A percentile compares a stretch with the other conserved stretches of the same genome.
Conservation (phyloP, 1,140 invertebrate genomes). For the Dermatophagoides farinae region DNA sequence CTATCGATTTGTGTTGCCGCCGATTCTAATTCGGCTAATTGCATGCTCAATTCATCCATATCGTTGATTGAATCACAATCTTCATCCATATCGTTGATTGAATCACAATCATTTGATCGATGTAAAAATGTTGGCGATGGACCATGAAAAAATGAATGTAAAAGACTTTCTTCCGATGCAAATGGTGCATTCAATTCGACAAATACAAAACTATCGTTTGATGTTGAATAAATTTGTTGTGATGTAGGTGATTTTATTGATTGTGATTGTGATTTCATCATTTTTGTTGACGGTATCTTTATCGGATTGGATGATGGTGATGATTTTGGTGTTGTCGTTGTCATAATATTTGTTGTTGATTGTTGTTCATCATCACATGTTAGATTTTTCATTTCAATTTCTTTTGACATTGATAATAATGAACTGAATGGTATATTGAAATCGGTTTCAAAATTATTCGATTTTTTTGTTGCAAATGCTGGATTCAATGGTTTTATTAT, state of each 20-base stretch:
- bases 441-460: background rate
- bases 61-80: background rate
- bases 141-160: conserved; percentile 12
- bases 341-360: background rate
- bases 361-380: no score
- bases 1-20: conserved; percentile 11
- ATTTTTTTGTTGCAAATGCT: conserved; percentile 1
- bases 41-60: conserved; percentile 1
- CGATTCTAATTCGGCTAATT: conserved; percentile 13
- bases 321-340: background rate
- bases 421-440: background rate
- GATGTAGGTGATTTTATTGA: background rate
- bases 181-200: conserved; percentile 16
- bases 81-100: conserved; percentile 4
- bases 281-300: background rate
- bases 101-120: background rate
- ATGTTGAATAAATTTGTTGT: conserved; percentile 10
- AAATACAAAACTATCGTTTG: conserved; percentile 15
- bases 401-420: background rate
- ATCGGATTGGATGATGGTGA: background rate
- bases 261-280: background rate
- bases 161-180: conserved; percentile 11
- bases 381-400: no score
- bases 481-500: conserved; percentile 3
- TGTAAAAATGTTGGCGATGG: conserved; percentile 11